These are phyloP conservation scores for Mus minutoides DNA, from an alignment of 2,797 vertebrate species.

Conservation along the genomic window DNA sequence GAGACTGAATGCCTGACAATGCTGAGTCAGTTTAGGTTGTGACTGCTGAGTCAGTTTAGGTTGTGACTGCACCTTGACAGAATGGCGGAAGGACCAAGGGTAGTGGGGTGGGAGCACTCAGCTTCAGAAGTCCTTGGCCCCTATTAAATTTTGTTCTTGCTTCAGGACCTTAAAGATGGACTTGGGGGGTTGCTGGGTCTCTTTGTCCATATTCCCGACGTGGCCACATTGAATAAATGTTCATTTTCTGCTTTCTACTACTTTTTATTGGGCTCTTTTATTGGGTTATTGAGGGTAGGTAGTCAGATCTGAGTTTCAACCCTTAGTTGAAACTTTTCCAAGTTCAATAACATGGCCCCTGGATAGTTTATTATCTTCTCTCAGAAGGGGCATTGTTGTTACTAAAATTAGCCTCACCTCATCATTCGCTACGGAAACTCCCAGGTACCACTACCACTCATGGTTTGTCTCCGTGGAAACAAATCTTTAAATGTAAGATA, in stretches of 20 bases:
- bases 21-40: not conserved
- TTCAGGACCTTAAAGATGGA: not conserved
- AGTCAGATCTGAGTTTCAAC: not conserved
- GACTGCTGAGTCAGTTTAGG: not conserved
- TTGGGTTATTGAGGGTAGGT: not conserved
- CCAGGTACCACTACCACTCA: not conserved
- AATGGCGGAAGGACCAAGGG: not conserved
- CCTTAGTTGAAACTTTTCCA: not conserved
- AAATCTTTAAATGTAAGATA: slow-evolving; percentile 19
- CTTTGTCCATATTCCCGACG: not conserved
- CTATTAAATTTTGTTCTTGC: not conserved
- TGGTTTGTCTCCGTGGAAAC: not conserved
- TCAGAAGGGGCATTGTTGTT: not conserved
- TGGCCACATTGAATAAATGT: not conserved
- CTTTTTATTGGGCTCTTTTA: not conserved
- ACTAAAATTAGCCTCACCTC: not conserved
- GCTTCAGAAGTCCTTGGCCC: not conserved
- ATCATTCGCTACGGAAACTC: not conserved
- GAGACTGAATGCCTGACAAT: not conserved
- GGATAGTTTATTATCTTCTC: not conserved
- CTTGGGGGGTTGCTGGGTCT: not conserved
- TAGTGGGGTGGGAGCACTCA: not conserved
- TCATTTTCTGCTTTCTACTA: not conserved
- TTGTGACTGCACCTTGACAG: not conserved
- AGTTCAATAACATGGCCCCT: not conserved